A percentile compares a stretch with the other conserved stretches of the same genome.
phyloP scores from a whole-genome alignment of 2,797 vertebrate genomes.

The Notamacropus eugenii region DNA sequence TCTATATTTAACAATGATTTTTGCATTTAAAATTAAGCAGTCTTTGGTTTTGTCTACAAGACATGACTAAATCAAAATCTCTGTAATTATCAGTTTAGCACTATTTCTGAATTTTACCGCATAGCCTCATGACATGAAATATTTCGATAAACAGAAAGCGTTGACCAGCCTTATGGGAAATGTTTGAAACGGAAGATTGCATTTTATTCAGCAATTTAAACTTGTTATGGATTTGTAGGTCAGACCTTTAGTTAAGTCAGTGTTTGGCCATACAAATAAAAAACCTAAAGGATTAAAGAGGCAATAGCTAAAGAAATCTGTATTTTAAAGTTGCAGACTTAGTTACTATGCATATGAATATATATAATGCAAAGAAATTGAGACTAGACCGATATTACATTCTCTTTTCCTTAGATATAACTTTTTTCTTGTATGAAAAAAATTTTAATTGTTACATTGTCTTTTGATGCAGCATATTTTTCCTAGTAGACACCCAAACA shows the following conservation, averaged over 20 bases:
- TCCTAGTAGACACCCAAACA: conserved; percentile 4
- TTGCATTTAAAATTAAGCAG: neutral
- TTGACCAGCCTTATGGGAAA: conserved; percentile 4
- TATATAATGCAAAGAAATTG: conserved; percentile 37
- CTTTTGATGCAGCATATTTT: neutral
- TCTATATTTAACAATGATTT: neutral
- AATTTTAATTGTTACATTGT: neutral
- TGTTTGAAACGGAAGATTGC: conserved; percentile 55
- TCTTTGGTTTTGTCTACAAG: neutral
- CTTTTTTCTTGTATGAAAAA: neutral
- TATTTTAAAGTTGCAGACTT: conserved; percentile 58
- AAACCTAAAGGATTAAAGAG: conserved; percentile 61
- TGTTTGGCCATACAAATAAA: conserved; percentile 69
- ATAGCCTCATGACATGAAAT: neutral
- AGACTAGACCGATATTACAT: conserved; percentile 32
- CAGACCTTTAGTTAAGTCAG: conserved; percentile 63
- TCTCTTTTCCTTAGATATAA: conserved; percentile 37
- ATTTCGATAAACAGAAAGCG: neutral
- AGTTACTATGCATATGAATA: conserved; percentile 30
- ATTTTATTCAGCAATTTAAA: conserved; percentile 64
- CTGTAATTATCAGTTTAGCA: neutral
- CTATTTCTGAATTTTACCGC: neutral
- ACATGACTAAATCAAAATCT: neutral
- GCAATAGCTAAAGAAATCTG: conserved; percentile 45
- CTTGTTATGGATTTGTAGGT: conserved; percentile 56